Conservation (phyloP, 2,888 invertebrate species). For the Acrobasis suavella region DNA sequence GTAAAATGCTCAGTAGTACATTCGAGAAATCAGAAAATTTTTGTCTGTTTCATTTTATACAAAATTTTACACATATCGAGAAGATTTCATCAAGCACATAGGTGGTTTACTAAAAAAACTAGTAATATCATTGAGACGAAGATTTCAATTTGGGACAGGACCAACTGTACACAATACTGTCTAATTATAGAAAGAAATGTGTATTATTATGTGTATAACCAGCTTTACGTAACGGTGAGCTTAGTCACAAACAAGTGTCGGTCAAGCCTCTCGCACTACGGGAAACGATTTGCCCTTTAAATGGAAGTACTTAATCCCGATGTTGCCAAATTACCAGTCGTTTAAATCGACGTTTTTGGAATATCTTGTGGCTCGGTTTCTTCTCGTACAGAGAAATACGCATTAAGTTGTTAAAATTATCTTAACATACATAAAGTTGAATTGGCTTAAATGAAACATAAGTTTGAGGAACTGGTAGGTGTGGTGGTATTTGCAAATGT, state of each 20-base stretch:
- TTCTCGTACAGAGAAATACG: slow-evolving; percentile 11
- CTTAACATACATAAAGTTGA: slow-evolving; percentile 17
- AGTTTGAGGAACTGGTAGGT: slow-evolving; percentile 17
- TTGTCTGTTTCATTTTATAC: too few species aligned
- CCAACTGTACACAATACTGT: too few species aligned
- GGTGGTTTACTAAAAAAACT: background rate
- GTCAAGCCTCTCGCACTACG: slow-evolving; percentile 40
- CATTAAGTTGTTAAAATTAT: slow-evolving; percentile 20
- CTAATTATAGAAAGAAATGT: too few species aligned
- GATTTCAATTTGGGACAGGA: too few species aligned
- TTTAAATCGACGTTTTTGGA: slow-evolving; percentile 21
- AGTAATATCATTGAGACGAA: background rate
- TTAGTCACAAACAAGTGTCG: background rate
- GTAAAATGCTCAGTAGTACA: too few species aligned
- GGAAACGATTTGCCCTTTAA: slow-evolving; percentile 37
- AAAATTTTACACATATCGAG: too few species aligned
- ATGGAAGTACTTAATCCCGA: slow-evolving; percentile 23
- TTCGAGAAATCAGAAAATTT: too few species aligned
- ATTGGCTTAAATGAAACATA: slow-evolving; percentile 18
- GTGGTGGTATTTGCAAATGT: slow-evolving; percentile 16
- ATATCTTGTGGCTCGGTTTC: slow-evolving; percentile 15
- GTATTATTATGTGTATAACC: too few species aligned
- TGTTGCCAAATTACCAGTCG: slow-evolving; percentile 21
- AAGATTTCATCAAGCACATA: too few species aligned
- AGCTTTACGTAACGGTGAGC: background rate